Percentiles rank a stretch among this genome's conserved stretches.
These are phyloP conservation scores for Eulemur rubriventer DNA, from an alignment of 2,797 vertebrate genomes.

Conservation along the genomic window DNA sequence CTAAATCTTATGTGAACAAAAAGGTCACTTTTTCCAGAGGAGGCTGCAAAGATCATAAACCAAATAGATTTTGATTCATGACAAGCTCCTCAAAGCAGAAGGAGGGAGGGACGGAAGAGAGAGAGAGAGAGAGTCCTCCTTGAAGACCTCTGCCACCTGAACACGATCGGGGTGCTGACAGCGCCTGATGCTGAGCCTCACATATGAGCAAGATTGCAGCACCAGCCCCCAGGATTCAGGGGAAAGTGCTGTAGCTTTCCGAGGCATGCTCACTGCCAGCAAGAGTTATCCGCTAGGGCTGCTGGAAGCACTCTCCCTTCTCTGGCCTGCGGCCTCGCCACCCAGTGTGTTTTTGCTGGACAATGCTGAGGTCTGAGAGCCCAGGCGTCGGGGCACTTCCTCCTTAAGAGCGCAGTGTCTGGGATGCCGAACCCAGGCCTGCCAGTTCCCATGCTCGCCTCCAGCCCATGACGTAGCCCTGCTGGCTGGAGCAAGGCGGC, in stretches of 20 bases:
- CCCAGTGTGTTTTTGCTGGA: constrained; percentile 75
- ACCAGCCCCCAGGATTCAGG: no score
- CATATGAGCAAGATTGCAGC: neutral
- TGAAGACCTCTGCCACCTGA: neutral
- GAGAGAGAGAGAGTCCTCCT: neutral
- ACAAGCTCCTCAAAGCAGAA: neutral
- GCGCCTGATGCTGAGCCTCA: rapidly evolving
- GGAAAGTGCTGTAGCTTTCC: neutral
- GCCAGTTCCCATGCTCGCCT: constrained; percentile 60
- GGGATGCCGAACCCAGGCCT: constrained; percentile 1
- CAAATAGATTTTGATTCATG: neutral
- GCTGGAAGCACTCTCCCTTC: constrained; percentile 3
- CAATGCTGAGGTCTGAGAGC: constrained; percentile 40
- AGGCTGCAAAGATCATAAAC: neutral
- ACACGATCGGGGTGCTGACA: neutral
- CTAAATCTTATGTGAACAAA: constrained; percentile 14
- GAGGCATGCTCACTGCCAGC: neutral
- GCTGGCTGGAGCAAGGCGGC: neutral
- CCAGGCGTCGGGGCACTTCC: constrained; percentile 43
- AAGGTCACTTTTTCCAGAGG: neutral
- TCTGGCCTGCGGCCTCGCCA: constrained; percentile 56
- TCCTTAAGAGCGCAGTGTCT: constrained; percentile 8
- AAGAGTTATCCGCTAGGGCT: neutral
- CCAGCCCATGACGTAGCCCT: constrained; percentile 5
- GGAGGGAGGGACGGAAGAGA: neutral